phyloP scores from a whole-genome alignment of 2,888 invertebrate species.

The Drepanosiphum platanoidis region DNA sequence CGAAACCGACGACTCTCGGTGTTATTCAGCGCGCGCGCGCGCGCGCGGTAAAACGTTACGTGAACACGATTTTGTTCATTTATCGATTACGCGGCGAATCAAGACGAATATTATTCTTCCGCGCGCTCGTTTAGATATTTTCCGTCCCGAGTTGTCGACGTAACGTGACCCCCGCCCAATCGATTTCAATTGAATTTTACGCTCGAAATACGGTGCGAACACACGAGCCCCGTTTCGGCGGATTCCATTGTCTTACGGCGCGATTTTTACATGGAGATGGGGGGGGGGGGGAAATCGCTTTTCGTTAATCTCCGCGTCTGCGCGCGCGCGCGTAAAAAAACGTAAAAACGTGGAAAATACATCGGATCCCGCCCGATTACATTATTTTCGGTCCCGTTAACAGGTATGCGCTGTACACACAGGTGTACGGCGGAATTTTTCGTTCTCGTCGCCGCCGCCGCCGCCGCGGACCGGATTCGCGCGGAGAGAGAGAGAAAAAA shows the following conservation, averaged over 20 bases:
- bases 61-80: background rate
- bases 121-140: background rate
- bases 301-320: background rate
- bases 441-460: background rate
- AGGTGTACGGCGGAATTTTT: too few species aligned
- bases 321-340: background rate
- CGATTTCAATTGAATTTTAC: background rate
- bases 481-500: background rate
- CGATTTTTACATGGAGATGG: background rate
- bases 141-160: background rate
- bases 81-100: background rate
- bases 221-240: background rate
- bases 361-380: too few species aligned
- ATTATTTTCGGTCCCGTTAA: constrained; percentile 11
- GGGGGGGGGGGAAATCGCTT: background rate
- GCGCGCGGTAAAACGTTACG: background rate
- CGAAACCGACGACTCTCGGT: background rate
- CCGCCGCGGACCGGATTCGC: background rate
- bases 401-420: background rate
- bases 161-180: background rate
- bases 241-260: background rate
- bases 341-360: too few species aligned
- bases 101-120: background rate
- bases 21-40: too few species aligned
- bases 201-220: too few species aligned